Conservation (phyloP, 2,888 invertebrate species). For the Caenorhabditis sp. region DNA sequence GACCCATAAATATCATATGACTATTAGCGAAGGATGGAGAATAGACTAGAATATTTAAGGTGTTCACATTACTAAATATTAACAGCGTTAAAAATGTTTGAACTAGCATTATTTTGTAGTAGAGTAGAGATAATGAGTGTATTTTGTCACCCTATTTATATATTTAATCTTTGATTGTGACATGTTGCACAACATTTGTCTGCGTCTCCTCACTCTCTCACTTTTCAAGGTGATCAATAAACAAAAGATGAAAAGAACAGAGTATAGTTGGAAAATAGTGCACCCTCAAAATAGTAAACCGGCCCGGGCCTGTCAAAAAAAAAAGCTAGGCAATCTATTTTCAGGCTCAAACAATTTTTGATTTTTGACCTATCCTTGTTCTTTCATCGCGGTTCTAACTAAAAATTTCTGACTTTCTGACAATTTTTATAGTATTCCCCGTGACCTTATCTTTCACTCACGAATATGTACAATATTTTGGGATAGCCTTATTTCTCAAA, state of each 20-base stretch:
- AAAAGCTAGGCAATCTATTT: no score
- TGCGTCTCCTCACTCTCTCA: neutral
- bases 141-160: neutral
- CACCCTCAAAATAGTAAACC: no score
- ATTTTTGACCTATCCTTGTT: no score
- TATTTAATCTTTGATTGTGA: neutral
- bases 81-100: neutral
- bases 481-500: no score
- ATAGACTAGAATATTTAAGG: constrained; percentile 39
- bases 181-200: neutral
- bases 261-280: neutral
- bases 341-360: no score
- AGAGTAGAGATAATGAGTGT: no score
- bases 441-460: no score
- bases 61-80: neutral
- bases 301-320: no score
- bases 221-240: neutral
- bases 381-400: no score
- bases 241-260: neutral
- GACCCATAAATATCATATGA: constrained; percentile 44
- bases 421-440: no score
- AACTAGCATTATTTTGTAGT: neutral
- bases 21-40: constrained; percentile 36
- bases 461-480: no score
- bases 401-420: no score